Base-by-base conservation (phyloP, 2,888 invertebrate genomes). In the Eilema caniola region DNA sequence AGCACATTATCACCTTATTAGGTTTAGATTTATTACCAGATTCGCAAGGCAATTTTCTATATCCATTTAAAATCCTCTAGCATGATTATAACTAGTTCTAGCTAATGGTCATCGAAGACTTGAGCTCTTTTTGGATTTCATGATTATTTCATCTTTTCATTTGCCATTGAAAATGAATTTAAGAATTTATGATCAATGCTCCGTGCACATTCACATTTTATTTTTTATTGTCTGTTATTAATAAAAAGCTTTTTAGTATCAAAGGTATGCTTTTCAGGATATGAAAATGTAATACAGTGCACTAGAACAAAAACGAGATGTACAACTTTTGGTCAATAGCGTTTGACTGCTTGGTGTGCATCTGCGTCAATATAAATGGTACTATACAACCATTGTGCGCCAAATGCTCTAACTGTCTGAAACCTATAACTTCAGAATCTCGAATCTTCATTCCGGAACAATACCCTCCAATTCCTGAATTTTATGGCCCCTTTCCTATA, bases 341-440 rank as follows among this genome's bases (percentile, higher is more conserved):
- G 3, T 75, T 81, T 20, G 78, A 88, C 3, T 94, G 94, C 74
- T 69, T 91, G 28, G 84, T 93, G 3, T 94, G 94, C 78, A 86
- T 88, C 0, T 94, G 94, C 71, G 74, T 90, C 25, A 82, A 78
- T n/a, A 80, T 86, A 0, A 71, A 78, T 24, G 86, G 86, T 1
- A n/a, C 68, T 16, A 73, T 93, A 20, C 78, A 74, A 53, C 86
- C 92, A 0, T 83, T 90, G 1, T 94, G 94, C 72, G 90, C 88
- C 2, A 86, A 82, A 70, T 93, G 92, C 76, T 80, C 81, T 47
- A 86, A 83, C 1, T 92, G 92, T 60, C 61, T 63, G 14, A 66
- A 24, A 3, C 77, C 80, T 8, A 62, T 63, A 10, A 75, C 79
- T 16, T 70, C 59, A 63, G 73, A 47, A 37, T 65, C 11, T 60